Evolutionary conservation across 2,113 vertebrate genomes (phyloP), one percentile per base, ranked within the genome.

Genomic region (Prionailurus viverrinus): DNA sequence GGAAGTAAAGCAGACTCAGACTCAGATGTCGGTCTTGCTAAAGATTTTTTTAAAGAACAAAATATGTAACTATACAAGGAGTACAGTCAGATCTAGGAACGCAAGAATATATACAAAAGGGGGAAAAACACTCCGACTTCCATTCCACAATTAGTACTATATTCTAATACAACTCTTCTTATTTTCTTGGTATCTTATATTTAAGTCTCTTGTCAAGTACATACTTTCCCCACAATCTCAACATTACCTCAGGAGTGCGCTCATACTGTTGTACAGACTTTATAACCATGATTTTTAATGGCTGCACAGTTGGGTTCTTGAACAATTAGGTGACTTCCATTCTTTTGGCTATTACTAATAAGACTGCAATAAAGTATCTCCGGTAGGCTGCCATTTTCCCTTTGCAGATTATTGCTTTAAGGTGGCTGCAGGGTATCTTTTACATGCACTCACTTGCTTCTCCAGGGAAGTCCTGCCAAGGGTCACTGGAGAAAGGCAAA

Each of bases 121-220:
- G 51, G 51, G 25, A 13, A 31, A 69, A 63, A 7, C 18, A 80
- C 25, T 39, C 33, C 48, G 11, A 80, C 18, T 85, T 89, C 76
- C 41, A 92, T 79, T 63, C 16, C 2, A 71, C 5, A 61, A 61
- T 61, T 18, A 61, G 21, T 23, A 61, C 1, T 9, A 21, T 23
- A 84, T 82, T 93, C 68, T 36, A 93, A 66, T 45, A 91, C 3
- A n/a, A 79, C 5, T 41, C 53, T 79, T 88, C 65, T 95, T 81
- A 89, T 41, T 15, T 87, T 79, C 68, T 69, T 66, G 39, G 25
- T 83, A 19, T 63, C 51, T 96, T 86, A 53, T n/a, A 89, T 53
- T 48, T 92, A 96, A 65, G 51, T 85, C 25, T 74, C 3, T 87
- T 85, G 68, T 36, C 51, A 93, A 93, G n/a, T 63, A 76, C 25